Conservation (phyloP, 2,113 vertebrate genomes). For the Aegotheles bennettii region DNA sequence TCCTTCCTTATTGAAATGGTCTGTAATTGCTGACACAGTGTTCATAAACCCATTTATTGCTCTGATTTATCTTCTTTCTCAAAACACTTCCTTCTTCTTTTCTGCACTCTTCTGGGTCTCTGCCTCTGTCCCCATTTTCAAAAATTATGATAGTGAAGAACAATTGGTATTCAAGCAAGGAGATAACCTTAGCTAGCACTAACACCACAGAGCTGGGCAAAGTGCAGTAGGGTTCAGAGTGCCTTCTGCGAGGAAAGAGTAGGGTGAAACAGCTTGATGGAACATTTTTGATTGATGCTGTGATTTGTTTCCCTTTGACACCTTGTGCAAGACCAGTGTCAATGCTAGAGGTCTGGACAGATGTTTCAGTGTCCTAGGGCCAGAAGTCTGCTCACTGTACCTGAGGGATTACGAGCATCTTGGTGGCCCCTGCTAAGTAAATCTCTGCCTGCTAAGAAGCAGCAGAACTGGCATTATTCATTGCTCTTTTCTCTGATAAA, state of each 20-base stretch:
- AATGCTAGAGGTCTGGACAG: background rate
- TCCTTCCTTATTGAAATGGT: background rate
- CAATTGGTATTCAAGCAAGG: background rate
- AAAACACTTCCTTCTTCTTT: background rate
- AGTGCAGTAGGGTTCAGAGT: background rate
- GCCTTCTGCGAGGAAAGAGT: background rate
- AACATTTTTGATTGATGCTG: background rate
- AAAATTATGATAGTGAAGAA: background rate
- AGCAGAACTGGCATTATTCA: background rate
- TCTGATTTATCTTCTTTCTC: background rate
- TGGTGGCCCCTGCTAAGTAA: background rate
- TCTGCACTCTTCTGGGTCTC: background rate
- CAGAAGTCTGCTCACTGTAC: background rate
- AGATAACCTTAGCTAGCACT: background rate
- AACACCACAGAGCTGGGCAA: background rate
- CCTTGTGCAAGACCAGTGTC: background rate
- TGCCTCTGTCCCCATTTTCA: background rate
- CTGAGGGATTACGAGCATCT: background rate
- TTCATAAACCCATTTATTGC: conserved; percentile 14
- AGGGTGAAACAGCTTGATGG: background rate
- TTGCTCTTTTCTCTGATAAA: background rate
- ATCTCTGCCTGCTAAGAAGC: background rate
- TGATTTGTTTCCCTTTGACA: background rate
- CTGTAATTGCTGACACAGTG: background rate
- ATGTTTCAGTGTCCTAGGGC: background rate